These are phyloP conservation scores for Hydrozoanthus tunicans DNA, from an alignment of 64 coral and sea anemone species.

Conservation along the genomic window DNA sequence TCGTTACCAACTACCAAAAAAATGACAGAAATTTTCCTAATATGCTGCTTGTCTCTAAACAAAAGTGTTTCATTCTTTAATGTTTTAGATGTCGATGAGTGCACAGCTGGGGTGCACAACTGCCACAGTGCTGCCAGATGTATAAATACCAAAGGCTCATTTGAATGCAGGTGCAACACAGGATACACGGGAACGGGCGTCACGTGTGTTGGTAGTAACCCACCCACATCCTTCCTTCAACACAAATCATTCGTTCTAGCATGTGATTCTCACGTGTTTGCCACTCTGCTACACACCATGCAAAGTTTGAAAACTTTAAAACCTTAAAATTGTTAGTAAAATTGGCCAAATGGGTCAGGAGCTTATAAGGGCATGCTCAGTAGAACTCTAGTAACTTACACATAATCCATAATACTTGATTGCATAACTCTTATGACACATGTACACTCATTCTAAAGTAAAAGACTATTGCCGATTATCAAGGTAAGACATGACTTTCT, in stretches of 20 bases:
- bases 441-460: not conserved
- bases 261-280: not conserved
- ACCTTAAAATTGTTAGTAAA: not conserved
- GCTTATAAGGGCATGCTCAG: constrained; percentile 11
- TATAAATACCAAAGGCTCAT: constrained; percentile 28
- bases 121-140: constrained; percentile 11
- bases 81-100: constrained; percentile 45
- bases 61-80: not conserved
- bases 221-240: not conserved
- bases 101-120: constrained; percentile 13
- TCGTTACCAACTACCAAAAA: no score
- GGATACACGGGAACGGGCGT: constrained; percentile 37
- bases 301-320: not conserved
- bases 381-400: not conserved
- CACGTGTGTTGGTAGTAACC: constrained; percentile 46
- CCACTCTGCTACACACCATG: not conserved
- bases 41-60: not conserved
- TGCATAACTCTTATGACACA: not conserved
- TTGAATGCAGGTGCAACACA: constrained; percentile 35
- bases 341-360: constrained; percentile 24
- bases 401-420: not conserved
- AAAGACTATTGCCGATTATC: not conserved
- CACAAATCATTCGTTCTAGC: not conserved
- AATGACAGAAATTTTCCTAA: not conserved
- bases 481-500: not conserved